Evolutionary conservation across 2,888 invertebrate genomes (phyloP), one percentile per base, ranked within the genome.

Genomic region (Xestia xanthographa): DNA sequence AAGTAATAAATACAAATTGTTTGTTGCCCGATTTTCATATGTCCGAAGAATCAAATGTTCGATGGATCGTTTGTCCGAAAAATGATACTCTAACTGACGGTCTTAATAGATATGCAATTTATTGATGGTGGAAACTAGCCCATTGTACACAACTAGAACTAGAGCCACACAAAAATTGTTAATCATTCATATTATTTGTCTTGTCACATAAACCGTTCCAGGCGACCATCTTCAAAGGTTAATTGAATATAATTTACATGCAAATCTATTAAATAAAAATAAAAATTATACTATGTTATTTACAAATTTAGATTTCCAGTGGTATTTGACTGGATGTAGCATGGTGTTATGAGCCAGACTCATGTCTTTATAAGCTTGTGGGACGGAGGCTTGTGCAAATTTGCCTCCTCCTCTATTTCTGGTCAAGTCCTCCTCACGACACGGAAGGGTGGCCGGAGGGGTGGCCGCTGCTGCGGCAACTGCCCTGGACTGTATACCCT

Each of bases 401-500:
- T 38, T n/a, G 53, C 22, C 9, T 48, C 14, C 9, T 48, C 48
- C 48, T 48, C 48, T 48, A 12, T 50, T 26, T 6, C 29, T 69
- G 20, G 9, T 63, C 0, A 60, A 34, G 14, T 72, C 58, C 5
- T 22, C 2, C 48, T 22, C 48, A 48, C 8, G 20, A 48, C 48
- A 48, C 68, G 6, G 5, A 62, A 50, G 20, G 14, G 48, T 66
- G 66, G 79, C 0, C 65, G 29, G 5, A 58, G 62, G 20, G 20
- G 48, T 66, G 69, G 78, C 0, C 66, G 6, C 8, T 81, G 76
- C 22, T 63, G 72, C 0, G 66, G 71, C 11, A 66, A 38, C 48
- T 75, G 75, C 2, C 79, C 80, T 14, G 78, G 79, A 63, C 77
- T 86, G 41, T 87, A 87, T 11, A 85, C 79, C 48, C 88, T 85